Evolutionary conservation across 2,113 vertebrate species (phyloP), one percentile per base, ranked within the genome.

Genomic region (Petaurus breviceps): DNA sequence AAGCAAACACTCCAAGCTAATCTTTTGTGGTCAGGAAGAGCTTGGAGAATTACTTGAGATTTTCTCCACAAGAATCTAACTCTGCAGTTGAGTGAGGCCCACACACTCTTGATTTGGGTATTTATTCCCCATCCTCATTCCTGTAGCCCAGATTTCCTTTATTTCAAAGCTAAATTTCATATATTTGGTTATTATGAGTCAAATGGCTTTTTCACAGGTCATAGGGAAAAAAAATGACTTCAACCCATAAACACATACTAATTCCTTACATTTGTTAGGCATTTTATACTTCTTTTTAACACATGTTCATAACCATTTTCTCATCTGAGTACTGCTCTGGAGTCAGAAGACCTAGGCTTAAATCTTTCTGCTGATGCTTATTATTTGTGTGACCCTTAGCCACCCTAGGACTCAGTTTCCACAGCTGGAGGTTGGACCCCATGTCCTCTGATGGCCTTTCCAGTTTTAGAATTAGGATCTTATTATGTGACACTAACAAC

Each of bases 101-200:
- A 55, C 51, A 93, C 93, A 95, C 90, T 93, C 96, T 84, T 91
- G 57, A 95, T 84, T 95, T 96, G 93, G 92, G 91, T 89, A 54
- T 52, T 91, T 95, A 96, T 51, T 94, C 93, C 91, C 93, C 92
- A 92, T 54, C 91, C 0, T 1, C 90, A 96, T 98, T 97, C 97
- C 94, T 96, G 93, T 95, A 95, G 92, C 97, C 97, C 97, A 97
- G 96, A 89, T 93, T 96, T 94, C 93, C 97, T 97, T 91, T 51
- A 90, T 49, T 68, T 53, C 90, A 94, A 91, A 96, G 95, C 12
- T 46, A 96, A 96, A 96, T 97, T 96, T 96, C 97, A 98, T 91
- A 96, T 96, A 96, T 37, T 96, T 96, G 93, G 96, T 98, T 68
- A 94, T 97, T 97, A 95, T 0, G 25, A 84, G 91, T 90, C 92